phyloP scores from a whole-genome alignment of 2,888 invertebrate species.

The Diploptera punctata region DNA sequence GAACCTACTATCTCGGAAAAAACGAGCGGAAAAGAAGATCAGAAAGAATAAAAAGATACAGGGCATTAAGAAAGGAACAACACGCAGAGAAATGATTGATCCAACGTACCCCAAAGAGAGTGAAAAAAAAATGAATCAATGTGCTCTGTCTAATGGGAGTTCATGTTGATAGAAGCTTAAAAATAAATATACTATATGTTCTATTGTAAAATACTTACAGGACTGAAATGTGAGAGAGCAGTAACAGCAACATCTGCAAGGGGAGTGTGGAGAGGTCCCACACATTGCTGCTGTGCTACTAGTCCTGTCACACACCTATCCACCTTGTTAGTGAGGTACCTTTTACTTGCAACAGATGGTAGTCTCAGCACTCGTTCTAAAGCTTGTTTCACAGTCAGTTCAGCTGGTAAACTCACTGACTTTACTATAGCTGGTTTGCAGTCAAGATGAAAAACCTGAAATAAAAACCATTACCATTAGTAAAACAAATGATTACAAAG shows the following conservation, averaged over 20 bases:
- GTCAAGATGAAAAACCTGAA: slow-evolving; percentile 65
- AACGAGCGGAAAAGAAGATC: too few species aligned
- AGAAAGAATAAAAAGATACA: too few species aligned
- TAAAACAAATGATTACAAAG: too few species aligned
- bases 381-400: slow-evolving; percentile 68
- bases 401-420: slow-evolving; percentile 62
- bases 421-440: slow-evolving; percentile 58
- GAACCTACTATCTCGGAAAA: too few species aligned
- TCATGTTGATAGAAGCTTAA: too few species aligned
- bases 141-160: too few species aligned
- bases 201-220: too few species aligned
- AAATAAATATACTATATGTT: too few species aligned
- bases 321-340: slow-evolving; percentile 95
- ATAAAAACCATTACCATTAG: not conserved
- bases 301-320: slow-evolving; percentile 94
- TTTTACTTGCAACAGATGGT: slow-evolving; percentile 92
- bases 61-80: too few species aligned
- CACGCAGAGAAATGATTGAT: too few species aligned
- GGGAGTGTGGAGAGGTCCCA: slow-evolving; percentile 96
- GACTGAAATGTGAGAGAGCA: slow-evolving; percentile 83
- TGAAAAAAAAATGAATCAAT: too few species aligned
- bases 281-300: slow-evolving; percentile 97
- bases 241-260: slow-evolving; percentile 93
- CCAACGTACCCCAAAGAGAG: too few species aligned
- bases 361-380: slow-evolving; percentile 82